These are phyloP conservation scores for Cuniculus paca DNA, from an alignment of 2,797 vertebrate genomes.

Conservation along the genomic window DNA sequence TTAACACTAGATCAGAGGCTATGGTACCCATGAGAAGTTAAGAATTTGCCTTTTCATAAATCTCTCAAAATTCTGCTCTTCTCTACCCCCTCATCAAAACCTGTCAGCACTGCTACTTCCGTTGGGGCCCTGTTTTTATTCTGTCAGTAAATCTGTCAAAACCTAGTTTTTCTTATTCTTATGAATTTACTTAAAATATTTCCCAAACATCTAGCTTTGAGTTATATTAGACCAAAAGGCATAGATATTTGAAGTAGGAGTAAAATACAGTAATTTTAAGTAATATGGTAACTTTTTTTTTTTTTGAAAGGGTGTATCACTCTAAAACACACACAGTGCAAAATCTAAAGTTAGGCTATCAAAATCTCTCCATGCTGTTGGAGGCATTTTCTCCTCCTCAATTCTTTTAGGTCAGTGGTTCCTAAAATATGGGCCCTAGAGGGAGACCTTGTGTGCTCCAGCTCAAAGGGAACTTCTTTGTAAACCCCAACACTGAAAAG, in stretches of 20 bases:
- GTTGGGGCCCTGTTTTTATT: slow-evolving; percentile 32
- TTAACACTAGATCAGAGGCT: neutral
- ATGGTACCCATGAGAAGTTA: neutral
- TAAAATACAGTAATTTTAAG: slow-evolving; percentile 53
- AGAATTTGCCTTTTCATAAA: slow-evolving; percentile 47
- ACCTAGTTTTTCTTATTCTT: slow-evolving; percentile 58
- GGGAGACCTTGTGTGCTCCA: neutral
- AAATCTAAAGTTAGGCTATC: neutral
- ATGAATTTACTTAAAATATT: slow-evolving; percentile 64
- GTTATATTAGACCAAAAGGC: neutral
- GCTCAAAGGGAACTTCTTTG: slow-evolving; percentile 25
- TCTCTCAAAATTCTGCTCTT: slow-evolving; percentile 15
- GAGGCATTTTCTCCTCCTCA: neutral
- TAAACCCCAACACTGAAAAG: slow-evolving; percentile 41
- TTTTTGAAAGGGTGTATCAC: neutral
- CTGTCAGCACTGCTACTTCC: slow-evolving; percentile 36
- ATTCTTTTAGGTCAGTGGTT: neutral
- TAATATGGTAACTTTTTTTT: neutral
- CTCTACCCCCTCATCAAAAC: neutral
- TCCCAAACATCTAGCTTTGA: slow-evolving; percentile 40
- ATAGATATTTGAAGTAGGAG: slow-evolving; percentile 17
- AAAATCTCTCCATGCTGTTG: neutral
- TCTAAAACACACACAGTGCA: neutral
- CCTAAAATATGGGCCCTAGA: neutral
- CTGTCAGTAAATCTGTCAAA: slow-evolving; percentile 67